phyloP scores from a whole-genome alignment of 2,113 vertebrate genomes.

The Apus apus region DNA sequence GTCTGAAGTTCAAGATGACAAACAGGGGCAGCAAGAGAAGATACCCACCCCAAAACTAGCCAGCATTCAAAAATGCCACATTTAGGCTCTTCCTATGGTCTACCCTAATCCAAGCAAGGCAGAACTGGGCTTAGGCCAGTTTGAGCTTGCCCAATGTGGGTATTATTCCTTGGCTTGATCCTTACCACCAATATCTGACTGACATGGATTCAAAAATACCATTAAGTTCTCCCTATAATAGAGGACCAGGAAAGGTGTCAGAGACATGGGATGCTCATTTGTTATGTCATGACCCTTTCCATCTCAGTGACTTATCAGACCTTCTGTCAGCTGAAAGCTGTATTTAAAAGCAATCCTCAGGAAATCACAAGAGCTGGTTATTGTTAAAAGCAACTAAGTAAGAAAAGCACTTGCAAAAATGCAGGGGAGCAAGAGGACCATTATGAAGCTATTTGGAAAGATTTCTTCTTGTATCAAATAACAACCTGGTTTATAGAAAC shows the following conservation, averaged over 20 bases:
- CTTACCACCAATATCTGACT: background rate
- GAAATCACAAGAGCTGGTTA: background rate
- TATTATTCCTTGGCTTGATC: background rate
- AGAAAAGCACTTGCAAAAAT: background rate
- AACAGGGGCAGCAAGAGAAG: background rate
- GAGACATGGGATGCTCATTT: background rate
- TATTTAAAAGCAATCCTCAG: background rate
- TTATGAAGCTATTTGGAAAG: background rate
- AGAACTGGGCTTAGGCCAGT: background rate
- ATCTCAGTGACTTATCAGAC: background rate
- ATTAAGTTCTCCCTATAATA: fast-evolving
- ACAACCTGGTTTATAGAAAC: background rate
- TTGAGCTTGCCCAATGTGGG: background rate
- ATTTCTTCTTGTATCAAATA: background rate
- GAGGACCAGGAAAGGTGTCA: background rate
- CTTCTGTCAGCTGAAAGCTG: background rate
- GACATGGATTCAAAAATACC: background rate
- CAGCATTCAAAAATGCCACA: background rate
- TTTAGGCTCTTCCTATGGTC: background rate
- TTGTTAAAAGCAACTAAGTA: background rate
- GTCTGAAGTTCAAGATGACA: background rate
- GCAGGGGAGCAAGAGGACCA: background rate
- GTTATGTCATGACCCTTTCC: background rate
- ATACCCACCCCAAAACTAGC: background rate
- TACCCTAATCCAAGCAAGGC: background rate